Base-by-base conservation (phyloP, 2,888 invertebrate species). In the Julus scanicus region DNA sequence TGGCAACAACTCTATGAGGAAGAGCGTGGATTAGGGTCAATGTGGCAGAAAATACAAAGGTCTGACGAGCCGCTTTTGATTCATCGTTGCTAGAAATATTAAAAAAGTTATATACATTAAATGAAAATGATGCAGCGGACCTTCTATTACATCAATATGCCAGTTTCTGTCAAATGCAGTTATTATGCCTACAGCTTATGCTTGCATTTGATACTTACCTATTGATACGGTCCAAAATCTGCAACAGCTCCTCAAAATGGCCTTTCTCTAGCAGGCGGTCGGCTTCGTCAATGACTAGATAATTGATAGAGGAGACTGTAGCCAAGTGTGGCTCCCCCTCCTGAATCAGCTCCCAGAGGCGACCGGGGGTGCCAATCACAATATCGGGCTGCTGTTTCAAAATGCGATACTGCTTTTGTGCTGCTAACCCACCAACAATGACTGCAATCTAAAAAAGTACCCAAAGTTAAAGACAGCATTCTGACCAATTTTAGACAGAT, bases 231-330 rank as follows among this genome's bases (percentile, higher is more conserved):
- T 96, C 96, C 5, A 99, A 92, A 71, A 99, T 92, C 17, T 95
- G 94, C 39, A 96, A 94, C 2, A 99, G 92, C 92, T 99, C 99
- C 90, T 96, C 95, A 92, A 99, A 99, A 92, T 99, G 99, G 0
- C 98, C 98, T 90, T 95, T 95, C 92, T 99, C 99, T 20, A 99
- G 93, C 99, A 99, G 99, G 89, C 99, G 94, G 92, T 99, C 99
- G 0, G 99, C 99, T 93, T 99, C 99, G 92, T 99, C 99, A 90
- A 99, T 97, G 0, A 97, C 98, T 89, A 99, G 93, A 92, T 95
- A 97, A 53, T 89, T 89, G 8, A 90, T 86, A 84, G 88, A 86
- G 2, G 89, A 44, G n/a, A 90, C 84, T 29, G 89, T 63, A 11
- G 44, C 88, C 37, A 90, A 39, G 88, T 90, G 92, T 1, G 90